Evolutionary conservation across 2,113 vertebrate species (phyloP).

Genomic region (Halcyon malimbica): DNA sequence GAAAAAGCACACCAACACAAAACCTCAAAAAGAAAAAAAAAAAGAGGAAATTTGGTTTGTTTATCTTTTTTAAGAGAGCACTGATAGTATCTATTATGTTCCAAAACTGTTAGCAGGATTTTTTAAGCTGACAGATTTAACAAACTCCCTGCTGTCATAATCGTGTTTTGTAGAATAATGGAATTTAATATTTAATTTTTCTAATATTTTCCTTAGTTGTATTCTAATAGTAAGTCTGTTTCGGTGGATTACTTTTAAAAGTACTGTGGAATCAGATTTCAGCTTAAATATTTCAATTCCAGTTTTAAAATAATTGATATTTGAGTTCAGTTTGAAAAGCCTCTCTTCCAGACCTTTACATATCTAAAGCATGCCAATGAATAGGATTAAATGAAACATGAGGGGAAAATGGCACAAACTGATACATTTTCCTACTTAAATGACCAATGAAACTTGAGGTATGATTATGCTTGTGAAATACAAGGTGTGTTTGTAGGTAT

Average conservation of each 20-base stretch:
- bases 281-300: neutral
- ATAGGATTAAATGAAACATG: neutral
- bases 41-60: neutral
- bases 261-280: neutral
- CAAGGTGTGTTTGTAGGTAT: neutral
- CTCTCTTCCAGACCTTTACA: neutral
- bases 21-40: neutral
- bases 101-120: neutral
- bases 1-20: neutral
- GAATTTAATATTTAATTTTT: neutral
- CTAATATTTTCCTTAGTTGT: neutral
- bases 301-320: neutral
- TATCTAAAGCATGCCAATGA: neutral
- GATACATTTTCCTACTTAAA: neutral
- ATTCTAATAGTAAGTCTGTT: neutral
- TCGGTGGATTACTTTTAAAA: neutral
- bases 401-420: neutral
- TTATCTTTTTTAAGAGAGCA: neutral
- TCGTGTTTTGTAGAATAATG: neutral
- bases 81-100: neutral
- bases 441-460: neutral
- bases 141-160: neutral
- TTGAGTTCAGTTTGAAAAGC: neutral
- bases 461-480: neutral
- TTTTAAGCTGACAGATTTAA: neutral